Conservation (phyloP, 2,113 vertebrate genomes). For the Strigops habroptila region DNA sequence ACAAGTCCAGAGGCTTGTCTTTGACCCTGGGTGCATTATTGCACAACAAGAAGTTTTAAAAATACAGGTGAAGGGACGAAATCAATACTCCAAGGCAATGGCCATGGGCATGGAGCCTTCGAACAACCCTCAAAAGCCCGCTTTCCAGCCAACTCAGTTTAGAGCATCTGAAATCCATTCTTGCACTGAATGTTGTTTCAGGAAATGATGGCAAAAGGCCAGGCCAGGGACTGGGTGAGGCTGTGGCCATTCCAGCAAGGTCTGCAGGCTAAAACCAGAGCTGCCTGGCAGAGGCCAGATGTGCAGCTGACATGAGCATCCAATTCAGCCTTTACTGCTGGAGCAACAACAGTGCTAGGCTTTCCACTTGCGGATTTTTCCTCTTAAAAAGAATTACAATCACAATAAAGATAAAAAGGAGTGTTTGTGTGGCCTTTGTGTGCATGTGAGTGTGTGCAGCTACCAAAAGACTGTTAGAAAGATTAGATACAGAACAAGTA, state of each 20-base stretch:
- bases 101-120: neutral
- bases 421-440: neutral
- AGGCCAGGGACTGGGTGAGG: neutral
- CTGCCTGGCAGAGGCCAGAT: neutral
- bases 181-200: neutral
- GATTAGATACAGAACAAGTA: neutral
- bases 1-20: neutral
- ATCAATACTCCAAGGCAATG: neutral
- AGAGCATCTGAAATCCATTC: neutral
- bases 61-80: neutral
- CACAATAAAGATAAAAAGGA: neutral
- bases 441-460: neutral
- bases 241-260: neutral
- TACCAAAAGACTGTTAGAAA: neutral
- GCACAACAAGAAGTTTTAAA: neutral
- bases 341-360: neutral
- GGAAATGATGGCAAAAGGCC: neutral
- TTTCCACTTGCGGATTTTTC: neutral
- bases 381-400: neutral
- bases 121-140: neutral
- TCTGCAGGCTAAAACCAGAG: neutral
- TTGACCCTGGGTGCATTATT: neutral
- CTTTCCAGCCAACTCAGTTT: accelerated
- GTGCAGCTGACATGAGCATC: neutral
- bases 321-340: neutral